A percentile compares a stretch with the other conserved stretches of the same genome.
Evolutionary conservation across 2,797 vertebrate genomes (phyloP).

Genomic region (Brachyalestes nurse): DNA sequence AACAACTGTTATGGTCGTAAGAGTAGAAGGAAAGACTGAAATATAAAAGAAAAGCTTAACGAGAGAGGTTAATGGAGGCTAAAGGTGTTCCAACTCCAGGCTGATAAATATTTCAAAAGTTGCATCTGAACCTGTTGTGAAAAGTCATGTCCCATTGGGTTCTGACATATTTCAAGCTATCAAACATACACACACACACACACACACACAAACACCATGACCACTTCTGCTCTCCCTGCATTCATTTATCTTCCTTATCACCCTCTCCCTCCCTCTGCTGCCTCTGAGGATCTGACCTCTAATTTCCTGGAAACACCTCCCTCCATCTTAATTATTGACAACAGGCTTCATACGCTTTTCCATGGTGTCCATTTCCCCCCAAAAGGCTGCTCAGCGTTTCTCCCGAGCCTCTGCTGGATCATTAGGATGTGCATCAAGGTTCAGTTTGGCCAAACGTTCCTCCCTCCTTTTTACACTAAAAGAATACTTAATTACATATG

Average conservation of each 20-base stretch:
- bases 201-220: neutral
- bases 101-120: neutral
- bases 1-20: too few relatives aligned
- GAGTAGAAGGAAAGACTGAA: too few relatives aligned
- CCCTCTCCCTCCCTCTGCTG: constrained; percentile 23
- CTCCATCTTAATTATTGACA: constrained; percentile 72
- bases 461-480: neutral
- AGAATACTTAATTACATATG: neutral
- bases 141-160: neutral
- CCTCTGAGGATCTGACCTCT: constrained; percentile 50
- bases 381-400: constrained; percentile 68
- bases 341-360: constrained; percentile 62
- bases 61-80: too few relatives aligned
- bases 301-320: constrained; percentile 57
- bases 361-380: constrained; percentile 64
- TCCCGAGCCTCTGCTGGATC: constrained; percentile 52
- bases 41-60: too few relatives aligned
- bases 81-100: too few relatives aligned
- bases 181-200: too few relatives aligned
- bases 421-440: constrained; percentile 59
- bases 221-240: neutral
- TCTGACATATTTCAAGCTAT: neutral
- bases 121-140: neutral
- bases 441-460: constrained; percentile 4
- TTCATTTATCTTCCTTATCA: constrained; percentile 52